A percentile compares a stretch with the other conserved stretches of the same genome.
Conservation (phyloP, 64 coral and sea anemone species). For the Dendrophyllia cribrosa region DNA sequence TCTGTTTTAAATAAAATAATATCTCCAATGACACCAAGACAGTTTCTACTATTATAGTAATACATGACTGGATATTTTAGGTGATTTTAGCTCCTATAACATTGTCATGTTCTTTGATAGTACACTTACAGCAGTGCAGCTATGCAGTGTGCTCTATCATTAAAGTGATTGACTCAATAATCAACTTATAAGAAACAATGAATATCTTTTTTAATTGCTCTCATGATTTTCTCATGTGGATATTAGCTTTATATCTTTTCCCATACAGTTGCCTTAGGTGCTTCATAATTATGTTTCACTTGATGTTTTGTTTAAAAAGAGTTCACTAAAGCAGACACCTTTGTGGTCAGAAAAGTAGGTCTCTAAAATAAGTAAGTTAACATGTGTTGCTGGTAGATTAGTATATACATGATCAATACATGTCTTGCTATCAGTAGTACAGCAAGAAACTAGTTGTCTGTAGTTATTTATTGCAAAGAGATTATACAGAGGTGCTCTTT, state of each 20-base stretch:
- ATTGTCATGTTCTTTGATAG: constrained; percentile 14
- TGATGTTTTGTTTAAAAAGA: constrained; percentile 51
- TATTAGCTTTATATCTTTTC: constrained; percentile 40
- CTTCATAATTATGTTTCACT: constrained; percentile 50
- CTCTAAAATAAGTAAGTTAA: too few species aligned
- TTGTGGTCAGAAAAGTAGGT: constrained; percentile 54
- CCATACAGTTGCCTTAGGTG: constrained; percentile 25
- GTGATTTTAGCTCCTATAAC: background rate
- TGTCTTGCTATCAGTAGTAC: too few species aligned
- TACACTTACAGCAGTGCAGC: too few species aligned
- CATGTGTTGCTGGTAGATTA: too few species aligned
- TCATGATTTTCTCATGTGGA: background rate
- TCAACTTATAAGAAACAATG: constrained; percentile 50
- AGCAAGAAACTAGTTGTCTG: too few species aligned
- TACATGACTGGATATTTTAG: constrained; percentile 24
- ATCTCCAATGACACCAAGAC: constrained; percentile 46
- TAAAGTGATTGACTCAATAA: constrained; percentile 32
- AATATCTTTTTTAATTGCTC: constrained; percentile 55
- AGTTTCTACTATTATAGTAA: constrained; percentile 63
- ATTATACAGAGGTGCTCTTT: too few species aligned
- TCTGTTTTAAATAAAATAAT: constrained; percentile 57
- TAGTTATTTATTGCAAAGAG: too few species aligned
- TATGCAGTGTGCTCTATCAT: constrained; percentile 8
- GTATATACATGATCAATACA: too few species aligned
- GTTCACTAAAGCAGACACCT: constrained; percentile 37